A percentile compares a stretch with the other conserved stretches of the same genome.
phyloP scores from a whole-genome alignment of 2,797 vertebrate species.

The Micropoecilia bifurca region DNA sequence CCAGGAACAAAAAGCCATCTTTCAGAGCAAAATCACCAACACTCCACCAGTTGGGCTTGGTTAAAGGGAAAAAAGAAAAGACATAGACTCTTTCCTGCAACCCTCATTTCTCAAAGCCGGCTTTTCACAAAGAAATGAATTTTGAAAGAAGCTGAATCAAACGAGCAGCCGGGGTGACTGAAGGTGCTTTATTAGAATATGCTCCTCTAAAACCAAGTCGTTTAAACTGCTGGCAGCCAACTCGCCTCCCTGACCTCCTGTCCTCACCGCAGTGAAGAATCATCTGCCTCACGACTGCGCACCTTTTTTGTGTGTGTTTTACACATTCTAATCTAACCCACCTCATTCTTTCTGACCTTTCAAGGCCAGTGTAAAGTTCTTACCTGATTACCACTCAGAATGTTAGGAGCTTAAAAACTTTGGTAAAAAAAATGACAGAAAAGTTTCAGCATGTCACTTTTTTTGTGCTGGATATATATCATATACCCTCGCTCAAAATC shows the following conservation, averaged over 20 bases:
- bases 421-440: neutral
- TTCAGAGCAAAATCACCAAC: slow-evolving; percentile 44
- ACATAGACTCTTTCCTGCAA: slow-evolving; percentile 21
- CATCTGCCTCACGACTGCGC: slow-evolving; percentile 57
- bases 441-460: neutral
- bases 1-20: slow-evolving; percentile 32
- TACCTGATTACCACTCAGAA: slow-evolving; percentile 63
- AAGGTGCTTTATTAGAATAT: slow-evolving; percentile 63
- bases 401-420: slow-evolving; percentile 48
- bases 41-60: slow-evolving; percentile 29
- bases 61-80: slow-evolving; percentile 6
- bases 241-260: slow-evolving; percentile 61
- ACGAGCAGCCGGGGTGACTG: slow-evolving; percentile 50
- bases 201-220: slow-evolving; percentile 66
- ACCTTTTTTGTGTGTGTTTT: slow-evolving; percentile 40
- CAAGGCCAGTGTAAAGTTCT: slow-evolving; percentile 48
- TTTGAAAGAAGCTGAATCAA: slow-evolving; percentile 67
- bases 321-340: slow-evolving; percentile 51
- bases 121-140: slow-evolving; percentile 67
- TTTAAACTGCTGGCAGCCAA: slow-evolving; percentile 58
- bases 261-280: slow-evolving; percentile 53
- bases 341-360: slow-evolving; percentile 44
- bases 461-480: neutral
- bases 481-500: neutral
- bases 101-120: slow-evolving; percentile 48